A percentile compares a stretch with the other conserved stretches of the same genome.
Conservation (phyloP, 2,888 invertebrate genomes). For the Baronia brevicornis region DNA sequence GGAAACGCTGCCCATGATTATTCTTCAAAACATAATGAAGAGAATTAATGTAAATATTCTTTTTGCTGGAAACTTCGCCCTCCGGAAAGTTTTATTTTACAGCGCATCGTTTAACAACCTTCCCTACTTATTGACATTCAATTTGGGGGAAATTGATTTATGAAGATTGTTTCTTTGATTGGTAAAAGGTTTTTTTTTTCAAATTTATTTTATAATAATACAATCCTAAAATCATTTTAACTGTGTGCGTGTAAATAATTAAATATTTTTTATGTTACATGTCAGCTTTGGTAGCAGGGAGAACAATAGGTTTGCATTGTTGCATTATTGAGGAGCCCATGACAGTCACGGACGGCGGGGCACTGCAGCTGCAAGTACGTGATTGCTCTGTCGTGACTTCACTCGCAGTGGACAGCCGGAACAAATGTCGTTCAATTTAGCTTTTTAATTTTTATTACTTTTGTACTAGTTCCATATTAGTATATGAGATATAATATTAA, state of each 20-base stretch:
- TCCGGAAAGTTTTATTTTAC: conserved; percentile 75
- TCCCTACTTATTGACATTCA: conserved; percentile 76
- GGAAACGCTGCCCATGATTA: conserved; percentile 71
- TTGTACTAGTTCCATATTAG: no score
- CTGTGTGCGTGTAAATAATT: conserved; percentile 3
- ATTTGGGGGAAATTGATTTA: conserved; percentile 76
- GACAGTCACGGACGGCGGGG: conserved; percentile 34
- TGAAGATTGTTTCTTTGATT: conserved; percentile 74
- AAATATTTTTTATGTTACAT: conserved; percentile 20
- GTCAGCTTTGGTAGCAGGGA: conserved; percentile 23
- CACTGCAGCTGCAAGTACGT: conserved; percentile 52
- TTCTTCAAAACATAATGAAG: conserved; percentile 78
- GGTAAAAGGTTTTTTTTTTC: conserved; percentile 52
- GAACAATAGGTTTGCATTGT: conserved; percentile 45
- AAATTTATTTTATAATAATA: background rate
- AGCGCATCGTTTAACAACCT: conserved; percentile 72
- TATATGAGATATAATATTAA: no score
- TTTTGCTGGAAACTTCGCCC: conserved; percentile 70
- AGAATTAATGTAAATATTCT: conserved; percentile 78
- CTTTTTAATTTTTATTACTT: conserved; percentile 23
- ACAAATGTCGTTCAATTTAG: conserved; percentile 56
- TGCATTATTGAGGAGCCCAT: conserved; percentile 63
- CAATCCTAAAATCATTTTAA: background rate
- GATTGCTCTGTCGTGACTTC: conserved; percentile 41
- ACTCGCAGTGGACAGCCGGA: conserved; percentile 44